Base-by-base conservation (phyloP, 2,797 vertebrate genomes). In the Sus cebifrons region DNA sequence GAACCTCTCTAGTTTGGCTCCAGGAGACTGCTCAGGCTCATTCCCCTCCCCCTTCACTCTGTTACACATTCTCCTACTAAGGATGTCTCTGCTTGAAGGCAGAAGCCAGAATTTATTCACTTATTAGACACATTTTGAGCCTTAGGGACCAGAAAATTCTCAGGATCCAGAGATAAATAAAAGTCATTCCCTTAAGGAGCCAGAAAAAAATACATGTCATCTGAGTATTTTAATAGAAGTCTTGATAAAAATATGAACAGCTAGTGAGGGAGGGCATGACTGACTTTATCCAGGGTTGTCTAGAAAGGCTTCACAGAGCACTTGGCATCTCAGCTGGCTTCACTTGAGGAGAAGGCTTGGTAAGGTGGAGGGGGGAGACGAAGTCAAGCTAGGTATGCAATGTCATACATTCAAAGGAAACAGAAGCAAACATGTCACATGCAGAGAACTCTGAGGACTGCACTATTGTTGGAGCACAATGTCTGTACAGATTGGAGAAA, bases 41-140 rank as follows among this genome's bases (percentile, higher is more conserved):
- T 2, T 36, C 8, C 6, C 13, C 4, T 21, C 17, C 18, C 5
- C 10, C 8, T 44, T 44, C 12, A n/a, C n/a, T 52, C 5, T 29
- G 6, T 44, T n/a, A 20, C 10, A 54, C 8, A 74, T 0, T 52
- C 5, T 25, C n/a, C 23, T 71, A 21, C n/a, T 68, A 67, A 78
- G 70, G 54, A n/a, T 2, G 1, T 84, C 15, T 52, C 65, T 92
- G 40, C 36, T 78, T 88, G 58, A 79, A 75, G 40, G 70, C 49
- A 84, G 71, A 81, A 81, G 18, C 25, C 65, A 70, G 36, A 90
- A 71, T 86, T 10, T 21, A 36, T 78, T 79, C 21, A 83, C 32
- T 95, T 77, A 93, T 32, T 89, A 29, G 56, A 27, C 13, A 68
- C 62, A 81, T 6, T 83, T 73, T 81, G 44, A 86, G 27, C 70